Base-by-base conservation (phyloP, 2,888 invertebrate genomes). In the Drosophila picticornis region DNA sequence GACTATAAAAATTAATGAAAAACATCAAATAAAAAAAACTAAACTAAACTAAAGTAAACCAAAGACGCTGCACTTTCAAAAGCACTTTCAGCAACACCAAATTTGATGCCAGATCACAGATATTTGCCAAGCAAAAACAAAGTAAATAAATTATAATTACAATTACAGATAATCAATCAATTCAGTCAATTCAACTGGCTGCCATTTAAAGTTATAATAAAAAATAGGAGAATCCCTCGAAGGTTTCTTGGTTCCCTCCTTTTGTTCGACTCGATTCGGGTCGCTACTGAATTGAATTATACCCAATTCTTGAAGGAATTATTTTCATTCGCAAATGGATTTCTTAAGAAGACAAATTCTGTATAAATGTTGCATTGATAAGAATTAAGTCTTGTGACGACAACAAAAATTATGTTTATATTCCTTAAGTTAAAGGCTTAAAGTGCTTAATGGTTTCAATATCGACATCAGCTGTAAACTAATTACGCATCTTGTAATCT, bases 1-100 rank as follows among this genome's bases (percentile, higher is more conserved):
- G 36, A 64, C 64, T 50, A 65, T 56, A 59, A 64, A 73, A 73
- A 58, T 51, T 55, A 59, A 72, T 72, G 64, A 73, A 73, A 72
- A 61, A 50, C 62, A 25, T 34, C 22, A 50, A 43, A 32, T 16
- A 3, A 38, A 73, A 57, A 70, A 61, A 72, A n/a, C n/a, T n/a
- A n/a, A n/a, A n/a, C n/a, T n/a, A 61, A 58, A 63, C 32, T 19
- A n/a, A 55, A 36, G 34, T 22, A 19, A 55, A 13, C 36, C 43
- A 40, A 40, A 31, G 53, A 27, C 46, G 66, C 50, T 46, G 71
- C 57, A 68, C 68, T 57, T 52, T 65, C 57, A 36, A 57, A 51
- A 64, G 43, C 10, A n/a, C n/a, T 31, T 31, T 31, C 22, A 5
- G 22, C 22, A 46, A 25, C 4, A 13, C 22, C 43, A 22, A 22